These are phyloP conservation scores for Odontocerum albicorne DNA, from an alignment of 2,888 invertebrate genomes.

Conservation along the genomic window DNA sequence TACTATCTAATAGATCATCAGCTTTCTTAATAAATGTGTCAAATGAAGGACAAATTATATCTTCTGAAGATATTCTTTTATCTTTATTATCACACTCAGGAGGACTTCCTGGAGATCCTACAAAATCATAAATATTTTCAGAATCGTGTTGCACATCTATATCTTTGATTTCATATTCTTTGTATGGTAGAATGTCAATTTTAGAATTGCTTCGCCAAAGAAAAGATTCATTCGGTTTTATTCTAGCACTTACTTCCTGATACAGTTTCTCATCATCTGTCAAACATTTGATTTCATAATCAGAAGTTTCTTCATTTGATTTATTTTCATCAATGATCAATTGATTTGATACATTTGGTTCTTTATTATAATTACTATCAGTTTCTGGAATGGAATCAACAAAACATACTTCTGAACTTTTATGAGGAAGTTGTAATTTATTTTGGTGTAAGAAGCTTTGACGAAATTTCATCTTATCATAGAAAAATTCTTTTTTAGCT, in stretches of 20 bases:
- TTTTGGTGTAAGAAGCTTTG: constrained; percentile 54
- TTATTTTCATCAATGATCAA: not conserved
- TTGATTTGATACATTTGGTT: too few species aligned
- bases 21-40: constrained; percentile 36
- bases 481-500: constrained; percentile 47
- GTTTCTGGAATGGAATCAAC: not conserved
- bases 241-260: constrained; percentile 46
- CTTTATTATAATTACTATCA: not conserved
- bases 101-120: constrained; percentile 12
- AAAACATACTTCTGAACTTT: not conserved
- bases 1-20: constrained; percentile 35
- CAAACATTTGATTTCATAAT: constrained; percentile 1
- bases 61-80: constrained; percentile 5
- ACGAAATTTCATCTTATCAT: constrained; percentile 52
- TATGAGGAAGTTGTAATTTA: constrained; percentile 41
- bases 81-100: constrained; percentile 3
- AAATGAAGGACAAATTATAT: constrained; percentile 27
- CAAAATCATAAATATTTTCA: constrained; percentile 25
- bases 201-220: constrained; percentile 59
- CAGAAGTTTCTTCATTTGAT: not conserved
- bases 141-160: constrained; percentile 5
- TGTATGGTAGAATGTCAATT: constrained; percentile 34
- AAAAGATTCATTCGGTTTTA: constrained; percentile 68
- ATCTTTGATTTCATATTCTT: constrained; percentile 16
- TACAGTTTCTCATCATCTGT: constrained; percentile 41